Percentiles rank a stretch among this genome's conserved stretches.
These are phyloP conservation scores for Cyanocitta stelleri DNA, from an alignment of 2,113 vertebrate genomes.

Conservation along the genomic window DNA sequence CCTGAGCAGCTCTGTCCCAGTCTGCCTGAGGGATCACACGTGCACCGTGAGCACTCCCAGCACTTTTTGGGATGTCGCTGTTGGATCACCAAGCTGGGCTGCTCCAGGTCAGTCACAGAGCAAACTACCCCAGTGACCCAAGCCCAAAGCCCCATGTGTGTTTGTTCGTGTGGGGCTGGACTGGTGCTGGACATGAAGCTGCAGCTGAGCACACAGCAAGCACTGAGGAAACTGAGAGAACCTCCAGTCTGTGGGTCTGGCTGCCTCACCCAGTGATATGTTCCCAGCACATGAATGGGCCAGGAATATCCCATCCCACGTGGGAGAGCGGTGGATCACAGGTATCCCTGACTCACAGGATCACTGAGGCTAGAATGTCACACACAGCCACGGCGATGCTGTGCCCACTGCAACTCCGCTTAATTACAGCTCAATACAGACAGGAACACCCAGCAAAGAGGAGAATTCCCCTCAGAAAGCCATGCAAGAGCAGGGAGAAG, in stretches of 20 bases:
- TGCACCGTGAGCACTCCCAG: not conserved
- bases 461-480: not conserved
- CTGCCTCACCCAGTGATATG: not conserved
- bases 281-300: not conserved
- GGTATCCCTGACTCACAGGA: not conserved
- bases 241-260: fast-evolving
- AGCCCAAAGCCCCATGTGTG: not conserved
- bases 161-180: not conserved
- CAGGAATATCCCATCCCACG: not conserved
- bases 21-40: fast-evolving
- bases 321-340: not conserved
- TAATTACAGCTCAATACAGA: not conserved
- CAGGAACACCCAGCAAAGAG: not conserved
- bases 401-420: not conserved
- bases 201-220: fast-evolving
- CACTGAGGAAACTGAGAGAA: fast-evolving
- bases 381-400: not conserved
- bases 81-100: not conserved
- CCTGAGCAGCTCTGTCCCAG: not conserved
- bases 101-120: too few relatives aligned
- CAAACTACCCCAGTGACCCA: not conserved
- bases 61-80: fast-evolving
- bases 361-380: not conserved
- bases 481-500: not conserved
- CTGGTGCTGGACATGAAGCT: not conserved